Evolutionary conservation across 2,888 invertebrate genomes (phyloP).

Genomic region (Drosophila greeni): DNA sequence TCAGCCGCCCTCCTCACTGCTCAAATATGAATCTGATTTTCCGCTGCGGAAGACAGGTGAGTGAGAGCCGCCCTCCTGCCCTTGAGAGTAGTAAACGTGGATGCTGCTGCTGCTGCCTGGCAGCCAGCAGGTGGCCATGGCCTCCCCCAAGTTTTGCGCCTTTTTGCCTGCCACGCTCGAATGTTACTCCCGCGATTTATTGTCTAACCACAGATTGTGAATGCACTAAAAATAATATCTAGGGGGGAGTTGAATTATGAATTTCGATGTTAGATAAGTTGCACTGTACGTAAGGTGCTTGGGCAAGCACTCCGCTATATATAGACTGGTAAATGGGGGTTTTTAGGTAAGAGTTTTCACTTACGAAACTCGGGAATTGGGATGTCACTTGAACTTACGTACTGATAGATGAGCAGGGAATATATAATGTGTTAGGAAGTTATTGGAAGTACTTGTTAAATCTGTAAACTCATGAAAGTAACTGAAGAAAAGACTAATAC

Average conservation of each 20-base stretch:
- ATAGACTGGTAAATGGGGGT: neutral
- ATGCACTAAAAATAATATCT: conserved; percentile 3
- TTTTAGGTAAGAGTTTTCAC: conserved; percentile 1
- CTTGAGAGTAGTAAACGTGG: conserved; percentile 3
- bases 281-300: neutral
- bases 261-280: neutral
- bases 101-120: no score
- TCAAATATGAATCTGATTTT: conserved; percentile 85
- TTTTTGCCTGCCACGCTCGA: conserved; percentile 2
- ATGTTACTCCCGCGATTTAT: neutral
- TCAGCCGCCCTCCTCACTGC: conserved; percentile 80
- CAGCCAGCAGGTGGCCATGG: conserved; percentile 9
- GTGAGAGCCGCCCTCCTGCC: conserved; percentile 50
- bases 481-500: neutral
- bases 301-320: neutral
- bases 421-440: neutral
- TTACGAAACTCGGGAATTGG: neutral
- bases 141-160: neutral
- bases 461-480: neutral
- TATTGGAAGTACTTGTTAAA: neutral
- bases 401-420: neutral
- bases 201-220: conserved; percentile 13
- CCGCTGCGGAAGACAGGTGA: conserved; percentile 96
- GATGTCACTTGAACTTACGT: neutral
- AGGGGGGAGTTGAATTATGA: no score